Evolutionary conservation across 2,797 vertebrate species (phyloP), one percentile per base, ranked within the genome.

Genomic region (Capromys pilorides): DNA sequence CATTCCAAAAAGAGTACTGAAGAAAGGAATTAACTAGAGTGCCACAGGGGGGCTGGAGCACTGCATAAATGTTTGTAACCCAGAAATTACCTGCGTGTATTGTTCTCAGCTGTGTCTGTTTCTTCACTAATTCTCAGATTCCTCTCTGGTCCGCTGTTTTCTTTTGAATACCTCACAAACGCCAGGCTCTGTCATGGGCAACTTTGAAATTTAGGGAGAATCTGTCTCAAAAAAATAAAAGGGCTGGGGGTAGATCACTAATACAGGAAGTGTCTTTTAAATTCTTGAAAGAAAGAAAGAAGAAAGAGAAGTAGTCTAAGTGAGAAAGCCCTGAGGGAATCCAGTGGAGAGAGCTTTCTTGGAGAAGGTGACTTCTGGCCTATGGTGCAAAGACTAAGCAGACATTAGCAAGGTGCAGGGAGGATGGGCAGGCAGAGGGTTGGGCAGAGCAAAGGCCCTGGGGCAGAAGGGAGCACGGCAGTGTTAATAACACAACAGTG

Each of bases 31-130:
- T n/a, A 9, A 41, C 24, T 5, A 5, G 69, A 21, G n/a, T n/a
- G 31, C 66, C 33, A 2, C 14, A 24, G 7, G 1, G 31, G 24
- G 22, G 33, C 31, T 0, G 2, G 83, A 13, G 51, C 54, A 14
- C 75, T 89, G 54, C 1, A 33, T 39, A 3, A 31, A 62, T 13
- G 19, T 31, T 62, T n/a, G 45, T 33, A 22, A 13, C 26, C 61
- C 31, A 82, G 61, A 80, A 11, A 31, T 28, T 21, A 67, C 22
- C 0, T 41, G n/a, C 2, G 1, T 36, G 18, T 64, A 71, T 71
- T 36, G 18, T 39, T 6, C 16, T 57, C 14, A 7, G n/a, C 64
- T 16, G 54, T 3, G 33, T 36, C n/a, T 19, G 5, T 28, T 45
- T 64, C 36, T 12, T 41, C 3, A 1, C 75, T 18, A 6, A 33